Base-by-base conservation (phyloP, 1,140 invertebrate species). In the Medauroidea extradentata region DNA sequence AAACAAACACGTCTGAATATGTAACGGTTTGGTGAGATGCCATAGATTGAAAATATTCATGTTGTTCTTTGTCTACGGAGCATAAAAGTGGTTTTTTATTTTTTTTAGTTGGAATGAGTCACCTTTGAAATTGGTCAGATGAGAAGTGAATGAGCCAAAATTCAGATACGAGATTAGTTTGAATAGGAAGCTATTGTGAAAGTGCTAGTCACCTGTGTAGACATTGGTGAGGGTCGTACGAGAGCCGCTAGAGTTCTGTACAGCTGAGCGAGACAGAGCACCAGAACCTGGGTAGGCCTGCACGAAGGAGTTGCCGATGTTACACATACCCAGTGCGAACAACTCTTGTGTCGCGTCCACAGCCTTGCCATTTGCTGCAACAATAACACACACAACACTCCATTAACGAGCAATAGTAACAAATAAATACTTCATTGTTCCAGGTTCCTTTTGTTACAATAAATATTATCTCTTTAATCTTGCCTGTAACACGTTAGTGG, bases 161-260 rank as follows among this genome's bases (percentile, higher is more conserved):
- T n/a, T n/a, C n/a, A n/a, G n/a, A n/a, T n/a, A n/a, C n/a, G n/a
- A n/a, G n/a, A n/a, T n/a, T n/a, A n/a, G n/a, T n/a, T n/a, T n/a
- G n/a, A n/a, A n/a, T 67, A 83, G 90, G n/a, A n/a, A n/a, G n/a
- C n/a, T n/a, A n/a, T n/a, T n/a, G n/a, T n/a, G n/a, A n/a, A n/a
- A n/a, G n/a, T n/a, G n/a, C n/a, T n/a, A n/a, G n/a, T n/a, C n/a
- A 83, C 90, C 90, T 21, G 94, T 95, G 65, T 94, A 89, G 27
- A 96, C 69, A 8, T 93, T 91, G 44, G 88, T 90, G 23, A 94
- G 70, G 0, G 93, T 88, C 2, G 93, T 95, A 63, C 86, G 81
- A 0, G 94, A 93, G 11, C 94, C 94, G 68, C 90, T 92, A 39
- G 87, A 85, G 69, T 94, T 90, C 71, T 93, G 91, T 0, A 98